A percentile compares a stretch with the other conserved stretches of the same genome.
Evolutionary conservation across 2,113 vertebrate genomes (phyloP).

Genomic region (Cheilinus undulatus): DNA sequence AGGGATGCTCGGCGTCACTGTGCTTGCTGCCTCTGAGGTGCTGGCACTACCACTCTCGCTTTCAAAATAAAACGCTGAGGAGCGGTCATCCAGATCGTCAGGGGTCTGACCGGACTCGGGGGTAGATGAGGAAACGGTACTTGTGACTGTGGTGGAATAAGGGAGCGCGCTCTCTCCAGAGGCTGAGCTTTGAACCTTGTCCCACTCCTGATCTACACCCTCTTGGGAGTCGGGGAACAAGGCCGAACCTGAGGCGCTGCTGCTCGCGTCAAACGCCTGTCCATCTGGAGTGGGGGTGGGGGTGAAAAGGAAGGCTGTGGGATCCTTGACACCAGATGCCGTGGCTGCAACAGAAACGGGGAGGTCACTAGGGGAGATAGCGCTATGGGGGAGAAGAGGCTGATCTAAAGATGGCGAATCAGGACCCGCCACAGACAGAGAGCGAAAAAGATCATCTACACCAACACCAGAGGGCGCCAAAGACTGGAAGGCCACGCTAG

Average conservation of each 20-base stretch:
- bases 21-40: conserved; percentile 36
- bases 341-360: conserved; percentile 83
- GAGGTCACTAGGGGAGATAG: conserved; percentile 74
- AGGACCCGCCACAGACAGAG: conserved; percentile 61
- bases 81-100: conserved; percentile 69
- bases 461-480: conserved; percentile 73
- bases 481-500: conserved; percentile 56
- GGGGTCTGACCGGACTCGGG: conserved; percentile 47
- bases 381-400: conserved; percentile 63
- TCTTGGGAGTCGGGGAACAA: conserved; percentile 85
- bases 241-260: conserved; percentile 86
- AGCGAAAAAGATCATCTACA: conserved; percentile 41
- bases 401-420: conserved; percentile 53
- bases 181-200: conserved; percentile 77
- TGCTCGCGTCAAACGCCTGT: conserved; percentile 72
- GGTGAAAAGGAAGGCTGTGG: conserved; percentile 41
- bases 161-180: conserved; percentile 70
- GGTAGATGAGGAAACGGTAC: conserved; percentile 31
- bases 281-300: conserved; percentile 67
- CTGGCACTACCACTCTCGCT: conserved; percentile 76
- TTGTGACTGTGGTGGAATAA: conserved; percentile 15
- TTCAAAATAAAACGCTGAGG: conserved; percentile 85
- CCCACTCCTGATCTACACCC: conserved; percentile 84
- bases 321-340: conserved; percentile 71
- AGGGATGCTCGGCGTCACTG: conserved; percentile 52